Conservation (phyloP, 37 sponge, comb jelly and placozoan genomes). For the Bolinopsis microptera region DNA sequence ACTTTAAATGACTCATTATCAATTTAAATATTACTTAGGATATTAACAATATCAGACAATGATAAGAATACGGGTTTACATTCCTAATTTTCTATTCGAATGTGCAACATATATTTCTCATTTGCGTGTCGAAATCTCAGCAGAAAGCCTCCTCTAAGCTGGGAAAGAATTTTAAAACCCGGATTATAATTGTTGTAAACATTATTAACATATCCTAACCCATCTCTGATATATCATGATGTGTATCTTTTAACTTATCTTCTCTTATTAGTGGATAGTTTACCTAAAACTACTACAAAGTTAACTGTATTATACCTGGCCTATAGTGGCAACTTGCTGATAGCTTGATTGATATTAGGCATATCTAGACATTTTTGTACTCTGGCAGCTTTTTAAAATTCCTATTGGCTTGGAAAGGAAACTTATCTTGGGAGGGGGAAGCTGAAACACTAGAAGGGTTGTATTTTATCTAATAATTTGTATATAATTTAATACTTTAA, state of each 20-base stretch:
- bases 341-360: too few species aligned
- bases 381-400: too few species aligned
- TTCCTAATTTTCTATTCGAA: not conserved
- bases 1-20: not conserved
- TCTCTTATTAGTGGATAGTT: too few species aligned
- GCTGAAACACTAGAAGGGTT: not conserved
- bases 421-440: not conserved
- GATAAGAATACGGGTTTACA: too few species aligned
- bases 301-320: too few species aligned
- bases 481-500: not conserved
- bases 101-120: not conserved
- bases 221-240: not conserved
- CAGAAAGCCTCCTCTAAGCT: not conserved
- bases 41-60: too few species aligned
- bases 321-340: too few species aligned
- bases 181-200: not conserved
- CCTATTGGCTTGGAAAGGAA: too few species aligned
- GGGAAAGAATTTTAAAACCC: not conserved
- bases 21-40: not conserved
- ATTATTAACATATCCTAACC: not conserved
- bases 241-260: too few species aligned
- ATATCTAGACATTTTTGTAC: too few species aligned
- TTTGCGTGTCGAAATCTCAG: not conserved
- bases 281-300: too few species aligned
- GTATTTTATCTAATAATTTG: not conserved